Base-by-base conservation (phyloP, 2,797 vertebrate species). In the Fistularia tabacaria region DNA sequence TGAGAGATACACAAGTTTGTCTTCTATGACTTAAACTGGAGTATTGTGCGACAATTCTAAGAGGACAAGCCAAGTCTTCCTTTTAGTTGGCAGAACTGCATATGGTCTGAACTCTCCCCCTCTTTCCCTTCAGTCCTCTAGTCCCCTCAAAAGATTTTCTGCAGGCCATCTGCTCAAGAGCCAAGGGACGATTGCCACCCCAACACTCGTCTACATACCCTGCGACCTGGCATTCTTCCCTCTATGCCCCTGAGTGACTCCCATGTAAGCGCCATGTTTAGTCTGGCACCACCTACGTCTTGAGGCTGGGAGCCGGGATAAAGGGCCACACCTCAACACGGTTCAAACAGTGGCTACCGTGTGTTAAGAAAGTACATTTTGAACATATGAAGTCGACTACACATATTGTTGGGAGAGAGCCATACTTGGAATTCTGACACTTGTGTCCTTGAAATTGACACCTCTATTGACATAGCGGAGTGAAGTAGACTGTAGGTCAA, bases 151-250 rank as follows among this genome's bases (percentile, higher is more conserved):
- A 76, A 73, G 80, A 57, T 61, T 80, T 77, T 83, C 71, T 76
- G 62, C 76, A 74, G 63, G 69, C 87, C 85, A 87, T 90, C 88
- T 89, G 85, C 81, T 90, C 59, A 7, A 58, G 57, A 83, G 77
- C 77, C 69, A 57, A 57, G 73, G 67, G 79, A 81, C 77, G 79
- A 52, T 62, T 71, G 77, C 68, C 85, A 83, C 81, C 74, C 72
- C 49, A 7, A 59, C 11, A 14, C 71, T 73, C 57, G 75, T 73
- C 72, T 1, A 66, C 73, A 76, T 79, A 69, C 77, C 84, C 85
- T 14, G 5, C 84, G 88, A 89, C 88, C 88, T 84, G 85, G 79
- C 76, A 83, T 86, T 87, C 85, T 87, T 87, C 77, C 77, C 8
- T 6, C 7, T 37, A 71, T 69, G 65, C 74, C 83, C 80, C 52